phyloP scores from a whole-genome alignment of 2,888 invertebrate species.

The Idaea aversata region DNA sequence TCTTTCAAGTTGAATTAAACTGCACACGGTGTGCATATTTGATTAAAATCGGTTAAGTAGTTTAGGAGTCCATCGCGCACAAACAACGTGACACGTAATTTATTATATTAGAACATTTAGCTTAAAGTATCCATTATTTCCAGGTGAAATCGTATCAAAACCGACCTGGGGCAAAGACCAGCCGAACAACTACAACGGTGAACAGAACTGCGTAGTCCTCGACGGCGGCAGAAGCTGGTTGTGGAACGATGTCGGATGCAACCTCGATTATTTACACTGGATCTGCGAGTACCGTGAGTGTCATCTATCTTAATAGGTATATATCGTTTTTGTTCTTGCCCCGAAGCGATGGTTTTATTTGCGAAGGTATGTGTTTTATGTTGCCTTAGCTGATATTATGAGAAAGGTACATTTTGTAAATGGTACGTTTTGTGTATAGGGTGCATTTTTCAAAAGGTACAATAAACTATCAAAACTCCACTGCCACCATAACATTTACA shows the following conservation, averaged over 20 bases:
- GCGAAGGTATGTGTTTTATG: slow-evolving; percentile 11
- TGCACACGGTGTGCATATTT: too few relatives aligned
- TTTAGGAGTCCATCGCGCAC: too few relatives aligned
- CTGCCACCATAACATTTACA: too few relatives aligned
- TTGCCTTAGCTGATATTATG: too few relatives aligned
- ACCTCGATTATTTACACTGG: slow-evolving; percentile 95
- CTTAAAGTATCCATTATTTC: slow-evolving; percentile 19
- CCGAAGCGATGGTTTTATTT: slow-evolving; percentile 40
- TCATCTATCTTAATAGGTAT: slow-evolving; percentile 67
- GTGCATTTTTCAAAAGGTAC: too few relatives aligned
- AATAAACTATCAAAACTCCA: too few relatives aligned
- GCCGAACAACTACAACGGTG: slow-evolving; percentile 97
- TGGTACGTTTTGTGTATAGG: too few relatives aligned
- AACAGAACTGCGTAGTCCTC: slow-evolving; percentile 96
- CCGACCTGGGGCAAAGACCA: slow-evolving; percentile 96
- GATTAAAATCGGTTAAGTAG: too few relatives aligned
- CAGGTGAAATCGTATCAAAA: slow-evolving; percentile 88
- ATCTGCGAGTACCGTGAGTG: slow-evolving; percentile 94
- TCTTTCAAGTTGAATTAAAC: too few relatives aligned
- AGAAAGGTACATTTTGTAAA: too few relatives aligned
- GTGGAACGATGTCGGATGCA: slow-evolving; percentile 97
- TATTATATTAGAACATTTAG: too few relatives aligned
- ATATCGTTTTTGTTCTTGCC: slow-evolving; percentile 63
- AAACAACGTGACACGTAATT: too few relatives aligned
- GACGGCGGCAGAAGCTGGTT: slow-evolving; percentile 95